Percentiles rank a stretch among this genome's conserved stretches.
Conservation (phyloP, 2,888 invertebrate species). For the Syrista parreyssii region DNA sequence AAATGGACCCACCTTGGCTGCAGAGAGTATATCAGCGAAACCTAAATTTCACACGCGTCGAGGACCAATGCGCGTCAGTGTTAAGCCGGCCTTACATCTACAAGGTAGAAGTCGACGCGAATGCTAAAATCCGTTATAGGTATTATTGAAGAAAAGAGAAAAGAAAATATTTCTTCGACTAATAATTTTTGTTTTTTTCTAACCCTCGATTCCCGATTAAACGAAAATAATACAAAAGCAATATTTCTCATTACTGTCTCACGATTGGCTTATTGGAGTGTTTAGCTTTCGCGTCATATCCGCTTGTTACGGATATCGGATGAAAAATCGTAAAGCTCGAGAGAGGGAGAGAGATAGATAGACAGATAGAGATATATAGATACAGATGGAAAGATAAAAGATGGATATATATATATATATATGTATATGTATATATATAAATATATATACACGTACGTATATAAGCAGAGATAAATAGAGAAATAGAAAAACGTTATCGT, state of each 20-base stretch:
- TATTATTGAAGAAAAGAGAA: neutral
- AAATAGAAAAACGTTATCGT: neutral
- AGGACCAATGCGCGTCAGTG: conserved; percentile 49
- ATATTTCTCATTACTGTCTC: neutral
- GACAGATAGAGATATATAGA: neutral
- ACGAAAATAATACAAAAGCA: neutral
- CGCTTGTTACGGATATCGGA: neutral
- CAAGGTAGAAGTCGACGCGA: neutral
- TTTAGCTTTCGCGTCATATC: conserved; percentile 4
- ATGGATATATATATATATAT: conserved; percentile 14
- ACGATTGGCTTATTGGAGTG: neutral
- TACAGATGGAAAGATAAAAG: conserved; percentile 12
- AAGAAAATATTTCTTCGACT: no score
- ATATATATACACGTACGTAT: conserved; percentile 17
- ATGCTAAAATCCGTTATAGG: neutral
- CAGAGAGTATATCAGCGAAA: conserved; percentile 43
- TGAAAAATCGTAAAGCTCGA: neutral
- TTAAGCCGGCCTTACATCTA: conserved; percentile 33
- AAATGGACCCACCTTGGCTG: conserved; percentile 59
- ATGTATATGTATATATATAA: conserved; percentile 16
- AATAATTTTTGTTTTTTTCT: no score
- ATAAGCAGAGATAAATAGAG: conserved; percentile 13
- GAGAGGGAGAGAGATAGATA: neutral
- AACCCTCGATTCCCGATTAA: neutral
- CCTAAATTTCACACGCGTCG: conserved; percentile 41